These are phyloP conservation scores for Poecilobothrus nobilitatus DNA, from an alignment of 2,888 invertebrate genomes.

Conservation along the genomic window DNA sequence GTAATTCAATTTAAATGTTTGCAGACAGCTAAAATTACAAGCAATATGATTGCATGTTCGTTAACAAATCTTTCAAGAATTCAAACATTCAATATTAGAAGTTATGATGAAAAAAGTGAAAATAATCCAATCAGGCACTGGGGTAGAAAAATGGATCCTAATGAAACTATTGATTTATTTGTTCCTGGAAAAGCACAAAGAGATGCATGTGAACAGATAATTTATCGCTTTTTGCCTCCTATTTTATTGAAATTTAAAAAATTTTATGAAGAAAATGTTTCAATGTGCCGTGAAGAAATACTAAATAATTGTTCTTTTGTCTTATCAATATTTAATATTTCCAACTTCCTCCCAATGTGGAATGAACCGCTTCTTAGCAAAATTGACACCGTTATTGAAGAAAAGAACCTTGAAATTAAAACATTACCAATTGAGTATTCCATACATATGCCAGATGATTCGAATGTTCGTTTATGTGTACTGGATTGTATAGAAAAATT, in stretches of 20 bases:
- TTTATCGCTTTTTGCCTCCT: conserved; percentile 56
- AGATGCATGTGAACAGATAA: conserved; percentile 54
- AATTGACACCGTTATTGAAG: conserved; percentile 19
- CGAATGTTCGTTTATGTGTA: conserved; percentile 58
- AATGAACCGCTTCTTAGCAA: conserved; percentile 47
- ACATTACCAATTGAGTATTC: conserved; percentile 44
- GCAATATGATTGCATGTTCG: conserved; percentile 53
- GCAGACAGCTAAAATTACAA: conserved; percentile 56
- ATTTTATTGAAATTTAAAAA: conserved; percentile 54
- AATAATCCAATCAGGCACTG: conserved; percentile 71
- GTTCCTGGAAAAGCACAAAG: conserved; percentile 64
- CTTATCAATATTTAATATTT: conserved; percentile 60
- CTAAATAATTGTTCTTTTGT: conserved; percentile 44
- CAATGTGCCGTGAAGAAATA: conserved; percentile 57
- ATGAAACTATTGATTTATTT: conserved; percentile 67
- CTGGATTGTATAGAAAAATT: conserved; percentile 53
- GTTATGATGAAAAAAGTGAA: conserved; percentile 47
- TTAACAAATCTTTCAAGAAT: conserved; percentile 53
- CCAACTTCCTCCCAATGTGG: conserved; percentile 59
- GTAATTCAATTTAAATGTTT: conserved; percentile 60
- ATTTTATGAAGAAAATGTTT: conserved; percentile 48
- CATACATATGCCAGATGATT: conserved; percentile 53
- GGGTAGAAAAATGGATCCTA: conserved; percentile 54
- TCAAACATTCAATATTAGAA: conserved; percentile 55
- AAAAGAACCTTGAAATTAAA: conserved; percentile 39